Percentiles rank a stretch among this genome's conserved stretches.
phyloP scores from a whole-genome alignment of 2,888 invertebrate genomes.

The Pantelozetes paolii region DNA sequence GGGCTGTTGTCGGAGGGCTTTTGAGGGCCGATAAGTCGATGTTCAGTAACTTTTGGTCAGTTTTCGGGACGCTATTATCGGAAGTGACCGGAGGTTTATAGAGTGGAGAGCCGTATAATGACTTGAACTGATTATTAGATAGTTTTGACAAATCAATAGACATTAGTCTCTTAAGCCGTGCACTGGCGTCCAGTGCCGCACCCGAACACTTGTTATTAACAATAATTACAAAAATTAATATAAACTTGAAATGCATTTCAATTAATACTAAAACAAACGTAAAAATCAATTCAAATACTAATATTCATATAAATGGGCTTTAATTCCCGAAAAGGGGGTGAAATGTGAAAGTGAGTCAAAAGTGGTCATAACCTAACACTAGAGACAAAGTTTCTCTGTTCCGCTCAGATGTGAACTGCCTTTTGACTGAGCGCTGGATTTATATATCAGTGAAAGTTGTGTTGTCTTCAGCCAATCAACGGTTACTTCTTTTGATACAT shows the following conservation, averaged over 20 bases:
- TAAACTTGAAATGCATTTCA: constrained; percentile 18
- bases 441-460: neutral
- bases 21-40: constrained; percentile 35
- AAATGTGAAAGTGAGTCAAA: neutral
- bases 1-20: neutral
- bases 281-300: neutral
- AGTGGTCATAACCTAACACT: neutral
- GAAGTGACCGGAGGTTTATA: neutral
- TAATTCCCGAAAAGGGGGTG: no score
- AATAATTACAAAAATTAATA: constrained; percentile 7
- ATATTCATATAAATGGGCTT: neutral
- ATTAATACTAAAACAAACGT: neutral
- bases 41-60: neutral
- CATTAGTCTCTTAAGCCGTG: constrained; percentile 17
- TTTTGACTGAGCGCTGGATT: neutral
- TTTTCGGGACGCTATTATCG: neutral
- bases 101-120: neutral
- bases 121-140: neutral
- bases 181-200: neutral
- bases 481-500: neutral
- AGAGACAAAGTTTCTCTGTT: neutral
- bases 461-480: constrained; percentile 6
- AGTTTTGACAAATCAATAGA: constrained; percentile 32
- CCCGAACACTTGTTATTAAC: constrained; percentile 11
- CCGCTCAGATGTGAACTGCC: neutral